Conservation (phyloP, 2,113 vertebrate genomes). For the Misgurnus mizolepis region DNA sequence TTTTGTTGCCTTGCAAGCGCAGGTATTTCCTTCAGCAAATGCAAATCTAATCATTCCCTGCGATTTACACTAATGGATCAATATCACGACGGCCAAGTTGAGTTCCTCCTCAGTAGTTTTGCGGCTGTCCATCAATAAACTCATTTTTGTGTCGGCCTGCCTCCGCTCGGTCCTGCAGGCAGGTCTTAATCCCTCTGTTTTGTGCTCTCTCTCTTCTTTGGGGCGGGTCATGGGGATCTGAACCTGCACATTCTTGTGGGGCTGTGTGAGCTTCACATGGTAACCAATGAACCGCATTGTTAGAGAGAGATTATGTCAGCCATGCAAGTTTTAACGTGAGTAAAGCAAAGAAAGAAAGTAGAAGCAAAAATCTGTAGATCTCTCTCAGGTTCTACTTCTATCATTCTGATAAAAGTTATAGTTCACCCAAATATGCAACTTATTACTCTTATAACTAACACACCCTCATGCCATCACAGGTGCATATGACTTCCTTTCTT, state of each 20-base stretch:
- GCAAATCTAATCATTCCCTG: constrained; percentile 20
- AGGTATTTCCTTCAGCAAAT: constrained; percentile 3
- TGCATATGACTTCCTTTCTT: too few species aligned
- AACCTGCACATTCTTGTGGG: constrained; percentile 91
- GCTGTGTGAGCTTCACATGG: constrained; percentile 91
- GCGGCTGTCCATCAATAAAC: neutral
- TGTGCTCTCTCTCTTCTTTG: constrained; percentile 54
- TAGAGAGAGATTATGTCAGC: constrained; percentile 75
- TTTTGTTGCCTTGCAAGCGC: neutral
- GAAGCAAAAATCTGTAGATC: constrained; percentile 46
- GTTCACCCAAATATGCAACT: too few species aligned
- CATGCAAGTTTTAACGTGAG: constrained; percentile 66
- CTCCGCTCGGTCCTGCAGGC: constrained; percentile 24
- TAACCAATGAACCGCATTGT: constrained; percentile 90
- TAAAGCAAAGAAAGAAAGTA: constrained; percentile 42
- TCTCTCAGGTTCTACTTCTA: constrained; percentile 70
- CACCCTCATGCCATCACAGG: too few species aligned
- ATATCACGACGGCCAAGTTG: constrained; percentile 32
- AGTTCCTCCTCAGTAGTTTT: constrained; percentile 20
- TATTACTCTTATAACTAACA: too few species aligned
- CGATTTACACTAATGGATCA: constrained; percentile 34
- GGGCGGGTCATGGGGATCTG: constrained; percentile 82
- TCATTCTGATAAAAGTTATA: constrained; percentile 52
- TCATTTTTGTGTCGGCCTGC: constrained; percentile 8
- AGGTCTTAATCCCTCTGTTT: constrained; percentile 49